Evolutionary conservation across 2,888 invertebrate genomes (phyloP).

Genomic region (Hanleya hanleyi): DNA sequence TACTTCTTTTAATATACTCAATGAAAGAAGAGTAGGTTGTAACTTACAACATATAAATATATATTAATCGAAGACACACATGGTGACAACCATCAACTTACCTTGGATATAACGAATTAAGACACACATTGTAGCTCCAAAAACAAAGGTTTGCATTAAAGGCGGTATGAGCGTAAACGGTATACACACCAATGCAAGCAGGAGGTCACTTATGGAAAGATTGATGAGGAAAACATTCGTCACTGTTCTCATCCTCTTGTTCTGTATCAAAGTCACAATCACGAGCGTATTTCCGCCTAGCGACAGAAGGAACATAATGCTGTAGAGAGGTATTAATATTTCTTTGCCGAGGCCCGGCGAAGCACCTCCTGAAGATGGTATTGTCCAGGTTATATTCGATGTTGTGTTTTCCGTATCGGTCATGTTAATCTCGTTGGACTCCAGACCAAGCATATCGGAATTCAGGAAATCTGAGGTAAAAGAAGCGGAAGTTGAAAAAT

Average conservation of each 20-base stretch:
- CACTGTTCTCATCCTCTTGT: slow-evolving; percentile 75
- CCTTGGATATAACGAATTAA: slow-evolving; percentile 84
- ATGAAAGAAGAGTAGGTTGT: no score
- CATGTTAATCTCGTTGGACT: background rate
- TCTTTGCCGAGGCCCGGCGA: background rate
- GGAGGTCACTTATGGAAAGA: slow-evolving; percentile 81
- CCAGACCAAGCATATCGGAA: no score
- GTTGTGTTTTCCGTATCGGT: background rate
- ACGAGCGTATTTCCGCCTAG: slow-evolving; percentile 87
- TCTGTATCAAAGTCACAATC: slow-evolving; percentile 78
- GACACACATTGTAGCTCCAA: slow-evolving; percentile 83
- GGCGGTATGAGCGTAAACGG: slow-evolving; percentile 83
- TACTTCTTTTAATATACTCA: no score
- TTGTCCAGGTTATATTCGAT: background rate
- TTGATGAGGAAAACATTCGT: slow-evolving; percentile 76
- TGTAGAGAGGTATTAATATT: slow-evolving; percentile 80
- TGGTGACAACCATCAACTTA: no score
- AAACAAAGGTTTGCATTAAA: slow-evolving; percentile 81
- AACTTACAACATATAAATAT: no score
- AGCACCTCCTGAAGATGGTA: background rate
- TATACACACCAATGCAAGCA: slow-evolving; percentile 87
- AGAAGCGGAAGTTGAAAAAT: no score
- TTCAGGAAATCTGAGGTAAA: no score
- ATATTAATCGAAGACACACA: no score
- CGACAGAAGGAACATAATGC: slow-evolving; percentile 84